Evolutionary conservation across 1,140 invertebrate species (phyloP).

Genomic region (Pseudomyrmex pallidus): DNA sequence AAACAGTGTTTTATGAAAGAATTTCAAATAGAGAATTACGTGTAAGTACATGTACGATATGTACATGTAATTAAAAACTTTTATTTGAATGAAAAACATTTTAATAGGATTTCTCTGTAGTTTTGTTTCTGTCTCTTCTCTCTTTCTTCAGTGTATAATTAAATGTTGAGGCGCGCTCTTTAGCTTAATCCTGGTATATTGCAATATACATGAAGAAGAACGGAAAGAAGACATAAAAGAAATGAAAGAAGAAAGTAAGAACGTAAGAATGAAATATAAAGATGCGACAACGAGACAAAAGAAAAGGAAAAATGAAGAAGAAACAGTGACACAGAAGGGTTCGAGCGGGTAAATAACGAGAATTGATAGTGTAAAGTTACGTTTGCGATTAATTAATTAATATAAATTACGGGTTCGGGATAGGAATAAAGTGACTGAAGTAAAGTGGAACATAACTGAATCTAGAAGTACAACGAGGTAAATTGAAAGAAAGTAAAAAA

Average conservation of each 20-base stretch:
- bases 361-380: slow-evolving; percentile 27
- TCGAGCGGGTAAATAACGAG: slow-evolving; percentile 14
- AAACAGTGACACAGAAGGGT: not conserved
- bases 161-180: slow-evolving; percentile 21
- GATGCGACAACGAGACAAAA: not conserved
- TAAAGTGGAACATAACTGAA: not conserved
- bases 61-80: not conserved
- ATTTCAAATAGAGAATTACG: too few relatives aligned
- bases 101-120: not conserved
- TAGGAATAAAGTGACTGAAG: slow-evolving; percentile 21
- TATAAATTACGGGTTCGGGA: slow-evolving; percentile 7
- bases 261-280: slow-evolving; percentile 40
- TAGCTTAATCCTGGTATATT: slow-evolving; percentile 44
- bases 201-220: slow-evolving; percentile 18
- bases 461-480: not conserved
- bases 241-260: slow-evolving; percentile 5
- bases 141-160: not conserved
- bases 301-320: not conserved
- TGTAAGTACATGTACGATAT: not conserved
- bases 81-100: slow-evolving; percentile 11
- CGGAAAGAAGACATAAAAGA: slow-evolving; percentile 6
- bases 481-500: not conserved
- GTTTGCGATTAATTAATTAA: slow-evolving; percentile 28
- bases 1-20: not conserved
- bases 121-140: not conserved